Conservation (phyloP, 2,797 vertebrate species). For the Sebastes variabilis region DNA sequence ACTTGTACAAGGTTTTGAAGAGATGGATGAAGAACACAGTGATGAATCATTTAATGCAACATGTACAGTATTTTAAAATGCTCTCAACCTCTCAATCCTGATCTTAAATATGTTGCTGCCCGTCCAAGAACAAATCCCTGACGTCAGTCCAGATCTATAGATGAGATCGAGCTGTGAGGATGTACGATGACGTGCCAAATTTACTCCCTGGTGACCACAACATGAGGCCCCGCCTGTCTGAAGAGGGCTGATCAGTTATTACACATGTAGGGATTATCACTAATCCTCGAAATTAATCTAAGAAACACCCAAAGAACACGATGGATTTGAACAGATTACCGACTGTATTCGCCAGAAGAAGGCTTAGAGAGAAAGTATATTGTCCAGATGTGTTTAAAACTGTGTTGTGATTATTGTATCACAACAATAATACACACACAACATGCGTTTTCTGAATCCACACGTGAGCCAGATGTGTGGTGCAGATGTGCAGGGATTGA, state of each 20-base stretch:
- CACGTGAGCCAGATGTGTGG: neutral
- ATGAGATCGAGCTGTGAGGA: too few species aligned
- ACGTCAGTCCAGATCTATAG: neutral
- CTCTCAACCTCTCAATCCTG: neutral
- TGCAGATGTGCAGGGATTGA: neutral
- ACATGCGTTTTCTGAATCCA: neutral
- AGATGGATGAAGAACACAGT: neutral
- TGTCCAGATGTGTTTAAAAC: constrained; percentile 53
- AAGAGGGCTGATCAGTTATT: constrained; percentile 38
- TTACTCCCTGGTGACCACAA: neutral
- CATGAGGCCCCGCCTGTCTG: neutral
- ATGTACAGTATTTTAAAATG: neutral
- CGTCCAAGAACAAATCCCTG: neutral
- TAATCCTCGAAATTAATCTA: constrained; percentile 68
- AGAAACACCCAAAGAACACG: constrained; percentile 35
- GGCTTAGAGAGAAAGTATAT: constrained; percentile 38
- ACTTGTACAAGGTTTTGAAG: neutral
- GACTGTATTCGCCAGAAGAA: constrained; percentile 17
- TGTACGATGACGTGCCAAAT: too few species aligned
- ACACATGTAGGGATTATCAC: constrained; percentile 55
- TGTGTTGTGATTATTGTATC: neutral
- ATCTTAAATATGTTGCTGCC: neutral
- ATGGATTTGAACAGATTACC: constrained; percentile 67
- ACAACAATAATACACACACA: neutral
- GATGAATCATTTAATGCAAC: neutral